These are phyloP conservation scores for Danio tinwini DNA, from an alignment of 2,797 vertebrate genomes.

Conservation along the genomic window DNA sequence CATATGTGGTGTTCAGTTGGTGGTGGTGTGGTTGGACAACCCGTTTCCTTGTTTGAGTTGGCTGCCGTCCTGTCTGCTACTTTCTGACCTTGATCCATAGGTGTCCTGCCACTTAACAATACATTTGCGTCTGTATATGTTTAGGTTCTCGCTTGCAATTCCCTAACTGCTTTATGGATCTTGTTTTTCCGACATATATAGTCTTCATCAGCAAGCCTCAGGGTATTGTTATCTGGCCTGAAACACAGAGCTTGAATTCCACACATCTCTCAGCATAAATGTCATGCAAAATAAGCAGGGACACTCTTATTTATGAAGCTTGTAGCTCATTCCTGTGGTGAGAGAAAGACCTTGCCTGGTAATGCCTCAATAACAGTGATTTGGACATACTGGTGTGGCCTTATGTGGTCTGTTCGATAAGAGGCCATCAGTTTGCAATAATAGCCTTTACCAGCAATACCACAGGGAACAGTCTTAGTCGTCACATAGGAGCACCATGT, in stretches of 20 bases:
- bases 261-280: constrained; percentile 15
- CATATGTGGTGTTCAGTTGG: constrained; percentile 34
- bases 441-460: constrained; percentile 19
- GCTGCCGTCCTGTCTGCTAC: constrained; percentile 48
- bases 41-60: constrained; percentile 54
- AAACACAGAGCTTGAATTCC: constrained; percentile 2
- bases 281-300: constrained; percentile 2
- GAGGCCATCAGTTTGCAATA: constrained; percentile 12
- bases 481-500: constrained; percentile 25
- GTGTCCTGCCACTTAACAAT: constrained; percentile 32
- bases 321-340: constrained; percentile 32
- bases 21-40: constrained; percentile 42
- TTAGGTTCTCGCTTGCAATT: background rate
- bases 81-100: constrained; percentile 49
- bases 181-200: constrained; percentile 5
- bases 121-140: constrained; percentile 9
- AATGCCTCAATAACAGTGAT: constrained; percentile 21
- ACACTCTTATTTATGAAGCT: constrained; percentile 3
- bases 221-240: constrained; percentile 13
- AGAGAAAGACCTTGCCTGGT: constrained; percentile 22
- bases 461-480: background rate
- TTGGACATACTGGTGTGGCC: constrained; percentile 9
- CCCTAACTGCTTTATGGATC: background rate
- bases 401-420: constrained; percentile 12
- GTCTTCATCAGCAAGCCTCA: constrained; percentile 27